Base-by-base conservation (phyloP, 1,140 invertebrate species). In the Bombus waltoni region DNA sequence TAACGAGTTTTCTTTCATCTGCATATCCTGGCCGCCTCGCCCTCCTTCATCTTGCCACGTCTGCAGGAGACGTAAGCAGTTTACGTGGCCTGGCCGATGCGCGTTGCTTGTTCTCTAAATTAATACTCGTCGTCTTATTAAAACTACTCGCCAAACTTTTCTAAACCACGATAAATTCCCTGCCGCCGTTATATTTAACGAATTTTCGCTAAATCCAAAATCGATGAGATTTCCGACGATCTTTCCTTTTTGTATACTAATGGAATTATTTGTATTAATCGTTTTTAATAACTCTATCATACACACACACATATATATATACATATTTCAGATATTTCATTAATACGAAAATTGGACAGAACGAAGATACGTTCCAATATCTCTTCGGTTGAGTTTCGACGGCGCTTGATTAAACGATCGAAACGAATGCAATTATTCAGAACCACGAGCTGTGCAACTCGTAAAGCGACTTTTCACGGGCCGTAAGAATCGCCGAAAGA, bases 1-100 rank as follows among this genome's bases (percentile, higher is more conserved):
- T 91, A 91, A 91, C 89, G 89, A 91, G 90, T 88, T 91, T 91
- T 91, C 90, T 91, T 91, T 91, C 87, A 91, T 90, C 89, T 89
- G 87, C 87, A 83, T 90, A 90, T 84, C 76, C 86, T 74, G 74
- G 10, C 78, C 62, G 68, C 79, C 75, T 65, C 66, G 78, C 44
- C 76, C 83, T 90, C 83, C 89, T 88, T 90, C 77, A 42, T 47
- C 38, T 66, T 62, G 35, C 77, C 74, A 57, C 70, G 73, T 62
- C 80, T 38, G 71, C 15, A 38, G 9, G 38, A 85, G 82, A 90
- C 83, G 82, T 87, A 89, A 90, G 88, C 88, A 88, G 89, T 89
- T 89, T 89, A 82, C 76, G 87, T 84, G 73, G 59, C 59, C 59
- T 76, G 70, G 44, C 81, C 71, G 85, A 77, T 75, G 42, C 88